Evolutionary conservation across 1,140 invertebrate species (phyloP), one percentile per base, ranked within the genome.

Genomic region (Acromyrmex heyeri): DNA sequence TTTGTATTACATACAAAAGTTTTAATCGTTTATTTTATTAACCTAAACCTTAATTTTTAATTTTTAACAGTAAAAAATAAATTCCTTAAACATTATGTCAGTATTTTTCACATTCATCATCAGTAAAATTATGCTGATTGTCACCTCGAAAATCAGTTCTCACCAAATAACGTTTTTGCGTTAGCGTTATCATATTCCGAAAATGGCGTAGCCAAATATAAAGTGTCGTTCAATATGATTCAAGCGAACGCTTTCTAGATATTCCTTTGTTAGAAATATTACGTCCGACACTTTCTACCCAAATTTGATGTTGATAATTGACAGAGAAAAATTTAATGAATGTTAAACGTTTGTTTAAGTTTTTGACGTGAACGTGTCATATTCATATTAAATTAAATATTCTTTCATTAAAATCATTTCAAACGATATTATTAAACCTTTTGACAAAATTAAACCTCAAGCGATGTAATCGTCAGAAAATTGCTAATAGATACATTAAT

Each of bases 131-230:
- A 69, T 48, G 14, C 65, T 48, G 34, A 34, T 65, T 18, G 38
- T 69, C 44, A 67, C 38, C 10, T 69, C 38, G 65, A 69, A 69
- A 48, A 69, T 0, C 21, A 69, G 1, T 21, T 69, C 21, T 69
- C 44, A 12, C 18, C 38, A 14, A 69, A 50, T 69, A 69, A 69
- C 14, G 14, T 50, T 69, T 5, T 21, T 27, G 2, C 38, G 21
- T 48, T 48, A 69, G 38, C 21, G 48, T 69, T 69, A 69, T 48
- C 38, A 50, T 14, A 69, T n/a, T 69, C 65, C 14, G 44, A 5
- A 69, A 69, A 69, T 69, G 38, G 38, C 21, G 38, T 3, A 69
- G 65, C 65, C 65, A 69, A 69, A 69, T 69, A 69, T 69, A 48
- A 69, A 48, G 21, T 18, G 21, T 12, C 14, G 21, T 48, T 50